Evolutionary conservation across 2,888 invertebrate species (phyloP).

Genomic region (Mimachlamys varia): DNA sequence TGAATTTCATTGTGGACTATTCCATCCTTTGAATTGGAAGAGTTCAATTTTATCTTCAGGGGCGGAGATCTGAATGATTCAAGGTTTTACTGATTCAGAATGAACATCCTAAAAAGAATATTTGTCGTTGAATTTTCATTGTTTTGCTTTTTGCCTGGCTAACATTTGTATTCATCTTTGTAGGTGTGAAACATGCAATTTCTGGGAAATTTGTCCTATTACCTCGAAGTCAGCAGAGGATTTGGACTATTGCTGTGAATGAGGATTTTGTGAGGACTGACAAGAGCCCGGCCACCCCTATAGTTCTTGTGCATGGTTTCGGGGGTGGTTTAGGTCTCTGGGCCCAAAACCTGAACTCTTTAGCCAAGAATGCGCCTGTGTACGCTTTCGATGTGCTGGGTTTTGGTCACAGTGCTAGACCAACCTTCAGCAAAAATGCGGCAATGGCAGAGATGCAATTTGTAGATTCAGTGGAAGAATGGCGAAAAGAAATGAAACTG

Average conservation of each 20-base stretch:
- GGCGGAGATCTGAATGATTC: no score
- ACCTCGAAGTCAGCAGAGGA: conserved; percentile 61
- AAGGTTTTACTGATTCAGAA: no score
- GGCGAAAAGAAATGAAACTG: conserved; percentile 94
- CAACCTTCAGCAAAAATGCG: conserved; percentile 91
- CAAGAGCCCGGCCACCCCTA: conserved; percentile 83
- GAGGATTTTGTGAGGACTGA: conserved; percentile 48
- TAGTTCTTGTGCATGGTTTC: conserved; percentile 96
- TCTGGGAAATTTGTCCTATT: conserved; percentile 61
- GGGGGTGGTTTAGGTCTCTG: conserved; percentile 96
- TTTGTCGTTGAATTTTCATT: no score
- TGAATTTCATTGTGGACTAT: no score
- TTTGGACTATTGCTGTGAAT: conserved; percentile 66
- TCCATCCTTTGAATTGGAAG: no score
- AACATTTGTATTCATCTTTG: conserved; percentile 34
- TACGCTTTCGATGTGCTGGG: conserved; percentile 92
- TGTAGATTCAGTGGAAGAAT: conserved; percentile 95
- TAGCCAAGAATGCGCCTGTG: conserved; percentile 89
- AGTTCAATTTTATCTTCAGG: no score
- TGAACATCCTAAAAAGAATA: no score
- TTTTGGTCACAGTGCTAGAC: conserved; percentile 96
- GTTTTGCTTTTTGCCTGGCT: no score
- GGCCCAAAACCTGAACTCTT: conserved; percentile 94
- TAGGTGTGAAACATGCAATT: conserved; percentile 62
- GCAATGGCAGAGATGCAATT: conserved; percentile 92